Evolutionary conservation across 2,888 invertebrate genomes (phyloP).

Genomic region (Taphrorychus bicolor): DNA sequence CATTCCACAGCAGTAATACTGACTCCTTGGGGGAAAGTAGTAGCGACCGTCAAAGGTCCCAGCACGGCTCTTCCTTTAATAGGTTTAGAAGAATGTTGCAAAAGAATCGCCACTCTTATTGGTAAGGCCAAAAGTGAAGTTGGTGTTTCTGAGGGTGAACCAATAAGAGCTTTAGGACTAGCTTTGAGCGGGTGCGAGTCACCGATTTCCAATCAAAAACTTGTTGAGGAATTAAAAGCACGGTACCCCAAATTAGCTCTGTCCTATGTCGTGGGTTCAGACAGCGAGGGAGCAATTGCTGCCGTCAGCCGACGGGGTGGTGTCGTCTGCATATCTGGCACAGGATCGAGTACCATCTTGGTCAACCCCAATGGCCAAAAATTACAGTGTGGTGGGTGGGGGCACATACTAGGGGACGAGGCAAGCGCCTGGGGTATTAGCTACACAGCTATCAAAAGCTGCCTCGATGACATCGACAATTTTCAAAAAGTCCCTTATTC

Average conservation of each 20-base stretch:
- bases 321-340: slow-evolving; percentile 85
- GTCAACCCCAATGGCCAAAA: slow-evolving; percentile 83
- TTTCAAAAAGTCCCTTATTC: slow-evolving; percentile 70
- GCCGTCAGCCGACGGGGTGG: slow-evolving; percentile 82
- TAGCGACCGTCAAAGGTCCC: slow-evolving; percentile 70
- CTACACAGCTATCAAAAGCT: slow-evolving; percentile 80
- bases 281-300: slow-evolving; percentile 86
- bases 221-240: slow-evolving; percentile 70
- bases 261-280: slow-evolving; percentile 78
- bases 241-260: slow-evolving; percentile 69
- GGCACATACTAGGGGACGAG: slow-evolving; percentile 92
- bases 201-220: slow-evolving; percentile 74
- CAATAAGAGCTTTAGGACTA: slow-evolving; percentile 76
- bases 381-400: slow-evolving; percentile 96
- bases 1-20: slow-evolving; percentile 82
- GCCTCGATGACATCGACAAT: slow-evolving; percentile 89
- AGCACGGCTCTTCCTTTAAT: slow-evolving; percentile 85
- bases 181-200: slow-evolving; percentile 93
- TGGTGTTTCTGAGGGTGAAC: slow-evolving; percentile 64
- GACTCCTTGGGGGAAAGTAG: slow-evolving; percentile 72
- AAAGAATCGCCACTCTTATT: slow-evolving; percentile 77
- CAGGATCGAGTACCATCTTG: slow-evolving; percentile 85
- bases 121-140: slow-evolving; percentile 70
- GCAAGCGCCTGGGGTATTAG: slow-evolving; percentile 93
- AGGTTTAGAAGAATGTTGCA: slow-evolving; percentile 82